A percentile compares a stretch with the other conserved stretches of the same genome.
phyloP scores from a whole-genome alignment of 1,140 invertebrate species.

The Arctopsyche grandis region DNA sequence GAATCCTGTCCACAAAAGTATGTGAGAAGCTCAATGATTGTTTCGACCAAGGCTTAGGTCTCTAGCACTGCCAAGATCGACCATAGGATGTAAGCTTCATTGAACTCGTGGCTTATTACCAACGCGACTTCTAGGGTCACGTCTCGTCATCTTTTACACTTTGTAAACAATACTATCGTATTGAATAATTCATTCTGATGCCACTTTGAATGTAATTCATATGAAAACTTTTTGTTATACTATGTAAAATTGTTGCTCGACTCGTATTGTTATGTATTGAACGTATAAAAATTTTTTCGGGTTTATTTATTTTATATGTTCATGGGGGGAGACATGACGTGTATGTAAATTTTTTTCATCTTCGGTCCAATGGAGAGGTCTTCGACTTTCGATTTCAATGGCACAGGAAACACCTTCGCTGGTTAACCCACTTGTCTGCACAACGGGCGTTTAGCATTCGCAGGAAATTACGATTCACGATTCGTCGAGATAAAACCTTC shows the following conservation, averaged over 20 bases:
- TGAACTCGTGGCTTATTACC: conserved; percentile 48
- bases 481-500: conserved; percentile 10
- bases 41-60: conserved; percentile 43
- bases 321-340: too few species aligned
- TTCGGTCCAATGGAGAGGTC: too few species aligned
- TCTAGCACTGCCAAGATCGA: conserved; percentile 45
- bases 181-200: too few species aligned
- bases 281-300: too few species aligned
- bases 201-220: too few species aligned
- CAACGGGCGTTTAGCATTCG: conserved; percentile 13
- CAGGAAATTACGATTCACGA: conserved; percentile 35
- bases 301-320: too few species aligned
- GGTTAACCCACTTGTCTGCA: conserved; percentile 36
- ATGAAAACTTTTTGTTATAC: too few species aligned
- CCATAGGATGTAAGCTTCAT: conserved; percentile 40
- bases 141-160: background rate
- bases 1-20: conserved; percentile 41
- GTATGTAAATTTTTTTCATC: too few species aligned
- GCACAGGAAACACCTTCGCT: conserved; percentile 33
- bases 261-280: too few species aligned
- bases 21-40: conserved; percentile 39
- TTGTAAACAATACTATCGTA: background rate
- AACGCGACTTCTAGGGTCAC: background rate
- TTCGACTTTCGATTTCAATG: conserved; percentile 45
- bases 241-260: too few species aligned